A percentile compares a stretch with the other conserved stretches of the same genome.
Conservation (phyloP, 2,888 invertebrate species). For the Lissocephala sabroskyi region DNA sequence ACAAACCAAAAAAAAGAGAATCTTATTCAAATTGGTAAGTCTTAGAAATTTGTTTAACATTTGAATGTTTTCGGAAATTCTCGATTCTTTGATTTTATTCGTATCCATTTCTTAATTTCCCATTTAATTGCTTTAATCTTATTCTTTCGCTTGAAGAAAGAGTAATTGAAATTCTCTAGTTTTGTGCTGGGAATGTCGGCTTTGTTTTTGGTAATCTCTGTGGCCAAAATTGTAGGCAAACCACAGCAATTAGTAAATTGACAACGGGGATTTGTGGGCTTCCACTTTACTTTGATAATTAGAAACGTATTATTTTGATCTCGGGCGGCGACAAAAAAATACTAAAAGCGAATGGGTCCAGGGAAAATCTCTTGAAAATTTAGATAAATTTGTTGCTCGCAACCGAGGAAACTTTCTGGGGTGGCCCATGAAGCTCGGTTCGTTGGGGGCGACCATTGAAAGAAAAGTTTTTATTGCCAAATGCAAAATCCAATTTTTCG, state of each 20-base stretch:
- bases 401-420: constrained; percentile 31
- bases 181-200: too few relatives aligned
- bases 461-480: constrained; percentile 45
- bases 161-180: too few relatives aligned
- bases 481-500: constrained; percentile 64
- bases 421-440: constrained; percentile 12
- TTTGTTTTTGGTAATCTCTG: constrained; percentile 36
- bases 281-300: constrained; percentile 41
- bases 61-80: too few relatives aligned
- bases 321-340: constrained; percentile 30
- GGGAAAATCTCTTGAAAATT: constrained; percentile 54
- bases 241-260: constrained; percentile 61
- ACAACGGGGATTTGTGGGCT: constrained; percentile 32
- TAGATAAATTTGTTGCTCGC: constrained; percentile 59
- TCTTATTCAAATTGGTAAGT: too few relatives aligned
- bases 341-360: constrained; percentile 46
- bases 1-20: too few relatives aligned
- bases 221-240: constrained; percentile 51
- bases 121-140: too few relatives aligned
- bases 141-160: constrained; percentile 33
- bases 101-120: too few relatives aligned
- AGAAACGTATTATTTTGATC: constrained; percentile 46
- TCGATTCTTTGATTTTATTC: too few relatives aligned
- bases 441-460: constrained; percentile 33
- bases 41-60: too few relatives aligned